These are phyloP conservation scores for Drosophila pandora DNA, from an alignment of 1,140 invertebrate species.

Conservation along the genomic window DNA sequence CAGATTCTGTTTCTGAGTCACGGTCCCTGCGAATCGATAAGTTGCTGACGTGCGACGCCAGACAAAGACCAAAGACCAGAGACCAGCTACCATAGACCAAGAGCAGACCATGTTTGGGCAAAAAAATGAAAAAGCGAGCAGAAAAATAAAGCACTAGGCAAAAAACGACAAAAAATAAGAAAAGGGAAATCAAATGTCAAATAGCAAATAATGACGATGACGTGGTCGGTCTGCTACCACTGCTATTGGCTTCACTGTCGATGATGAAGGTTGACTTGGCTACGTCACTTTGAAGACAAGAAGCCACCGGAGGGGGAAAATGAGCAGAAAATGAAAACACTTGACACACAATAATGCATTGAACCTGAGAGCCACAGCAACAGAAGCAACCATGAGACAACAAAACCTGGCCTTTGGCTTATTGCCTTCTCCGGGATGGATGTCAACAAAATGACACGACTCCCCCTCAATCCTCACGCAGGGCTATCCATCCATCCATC, in stretches of 20 bases:
- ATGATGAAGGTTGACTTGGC: slow-evolving; percentile 70
- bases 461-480: slow-evolving; percentile 1
- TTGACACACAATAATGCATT: slow-evolving; percentile 75
- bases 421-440: slow-evolving; percentile 52
- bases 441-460: slow-evolving; percentile 45
- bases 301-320: slow-evolving; percentile 10
- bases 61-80: slow-evolving; percentile 50
- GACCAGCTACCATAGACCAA: slow-evolving; percentile 39
- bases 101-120: slow-evolving; percentile 56
- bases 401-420: slow-evolving; percentile 65
- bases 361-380: slow-evolving; percentile 51
- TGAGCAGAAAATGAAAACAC: slow-evolving; percentile 61
- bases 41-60: slow-evolving; percentile 62
- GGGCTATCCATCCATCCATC: too few relatives aligned
- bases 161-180: slow-evolving; percentile 14
- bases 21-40: slow-evolving; percentile 73
- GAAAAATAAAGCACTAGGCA: slow-evolving; percentile 12
- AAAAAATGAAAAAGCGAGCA: slow-evolving; percentile 31
- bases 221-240: slow-evolving; percentile 42
- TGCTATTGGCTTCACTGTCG: slow-evolving; percentile 17
- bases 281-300: slow-evolving; percentile 49
- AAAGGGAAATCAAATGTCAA: slow-evolving; percentile 76
- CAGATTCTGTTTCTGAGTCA: slow-evolving; percentile 67
- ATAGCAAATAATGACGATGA: slow-evolving; percentile 72
- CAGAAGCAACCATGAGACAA: slow-evolving; percentile 46